phyloP scores from a whole-genome alignment of 2,888 invertebrate genomes.

The Pristionchus arcanus region DNA sequence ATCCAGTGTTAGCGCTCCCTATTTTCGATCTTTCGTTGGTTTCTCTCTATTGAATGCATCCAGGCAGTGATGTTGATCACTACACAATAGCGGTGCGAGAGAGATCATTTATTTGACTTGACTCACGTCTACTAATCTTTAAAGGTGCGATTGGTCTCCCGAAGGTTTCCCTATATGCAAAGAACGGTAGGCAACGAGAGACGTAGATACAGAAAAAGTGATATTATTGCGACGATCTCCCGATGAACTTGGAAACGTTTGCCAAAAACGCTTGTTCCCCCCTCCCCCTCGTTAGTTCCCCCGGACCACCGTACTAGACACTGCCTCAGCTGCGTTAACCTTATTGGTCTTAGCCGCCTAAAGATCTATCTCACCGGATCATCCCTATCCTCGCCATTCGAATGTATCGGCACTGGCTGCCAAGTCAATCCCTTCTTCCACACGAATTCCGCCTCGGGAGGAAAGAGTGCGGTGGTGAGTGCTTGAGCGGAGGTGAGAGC shows the following conservation, averaged over 20 bases:
- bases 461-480: constrained; percentile 89
- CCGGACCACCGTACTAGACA: too few relatives aligned
- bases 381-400: constrained; percentile 59
- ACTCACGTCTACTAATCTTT: too few relatives aligned
- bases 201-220: not conserved
- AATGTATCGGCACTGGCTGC: constrained; percentile 72
- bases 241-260: too few relatives aligned
- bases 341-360: too few relatives aligned
- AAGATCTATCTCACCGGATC: constrained; percentile 71
- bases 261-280: too few relatives aligned
- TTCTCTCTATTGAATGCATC: not conserved
- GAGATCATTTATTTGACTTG: not conserved
- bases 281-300: too few relatives aligned
- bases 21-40: too few relatives aligned
- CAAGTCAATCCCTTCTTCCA: constrained; percentile 65
- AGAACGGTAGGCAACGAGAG: not conserved
- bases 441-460: constrained; percentile 61
- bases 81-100: not conserved
- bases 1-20: too few relatives aligned
- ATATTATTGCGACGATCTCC: too few relatives aligned
- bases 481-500: constrained; percentile 88
- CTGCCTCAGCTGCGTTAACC: too few relatives aligned
- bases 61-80: not conserved
- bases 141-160: too few relatives aligned
- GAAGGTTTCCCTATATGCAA: not conserved